These are phyloP conservation scores for Ciconia boyciana DNA, from an alignment of 2,113 vertebrate genomes.

Conservation along the genomic window DNA sequence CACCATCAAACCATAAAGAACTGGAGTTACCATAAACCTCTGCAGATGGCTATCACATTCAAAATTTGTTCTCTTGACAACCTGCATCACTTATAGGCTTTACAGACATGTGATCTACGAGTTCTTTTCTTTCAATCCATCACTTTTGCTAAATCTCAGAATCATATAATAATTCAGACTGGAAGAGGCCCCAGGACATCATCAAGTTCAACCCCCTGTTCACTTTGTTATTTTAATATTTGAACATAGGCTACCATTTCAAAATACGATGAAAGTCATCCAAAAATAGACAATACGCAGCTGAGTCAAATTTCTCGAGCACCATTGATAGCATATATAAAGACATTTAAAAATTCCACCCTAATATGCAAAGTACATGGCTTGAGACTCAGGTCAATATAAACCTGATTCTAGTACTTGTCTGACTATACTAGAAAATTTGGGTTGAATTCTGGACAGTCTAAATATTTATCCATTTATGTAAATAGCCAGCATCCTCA, in stretches of 20 bases:
- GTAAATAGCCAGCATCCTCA: neutral
- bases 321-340: neutral
- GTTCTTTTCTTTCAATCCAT: neutral
- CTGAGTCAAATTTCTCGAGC: neutral
- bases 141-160: neutral
- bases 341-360: neutral
- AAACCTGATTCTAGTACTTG: neutral
- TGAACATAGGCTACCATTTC: neutral
- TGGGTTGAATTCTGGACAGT: neutral
- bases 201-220: neutral
- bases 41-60: neutral
- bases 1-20: neutral
- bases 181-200: neutral
- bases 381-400: neutral
- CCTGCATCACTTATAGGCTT: neutral
- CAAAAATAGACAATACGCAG: neutral
- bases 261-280: neutral
- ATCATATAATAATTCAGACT: neutral
- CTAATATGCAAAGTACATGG: neutral
- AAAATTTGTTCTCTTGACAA: neutral
- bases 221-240: neutral
- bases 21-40: neutral
- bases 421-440: neutral
- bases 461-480: neutral
- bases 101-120: neutral